phyloP scores from a whole-genome alignment of 1,140 invertebrate species.

The Plectus sambesii region DNA sequence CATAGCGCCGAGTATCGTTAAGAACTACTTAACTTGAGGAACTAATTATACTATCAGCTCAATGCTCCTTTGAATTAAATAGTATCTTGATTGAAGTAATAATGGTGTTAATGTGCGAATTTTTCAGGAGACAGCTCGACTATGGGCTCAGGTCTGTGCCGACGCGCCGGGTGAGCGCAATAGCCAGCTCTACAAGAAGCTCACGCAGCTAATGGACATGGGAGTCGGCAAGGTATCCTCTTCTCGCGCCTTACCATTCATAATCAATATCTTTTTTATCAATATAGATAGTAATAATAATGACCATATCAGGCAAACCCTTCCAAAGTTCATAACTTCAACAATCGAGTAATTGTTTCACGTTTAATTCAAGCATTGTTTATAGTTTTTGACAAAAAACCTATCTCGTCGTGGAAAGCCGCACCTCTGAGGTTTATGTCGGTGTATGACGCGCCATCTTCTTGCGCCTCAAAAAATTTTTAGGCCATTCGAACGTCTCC shows the following conservation, averaged over 20 bases:
- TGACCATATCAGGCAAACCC: too few species aligned
- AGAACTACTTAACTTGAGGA: conserved; percentile 1
- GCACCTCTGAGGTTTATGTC: conserved; percentile 2
- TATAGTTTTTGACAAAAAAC: too few species aligned
- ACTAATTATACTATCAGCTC: background rate
- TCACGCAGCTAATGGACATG: conserved; percentile 49
- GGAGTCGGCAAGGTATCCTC: conserved; percentile 49
- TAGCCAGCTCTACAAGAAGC: conserved; percentile 44
- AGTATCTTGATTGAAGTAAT: conserved; percentile 2
- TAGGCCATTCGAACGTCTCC: conserved; percentile 12
- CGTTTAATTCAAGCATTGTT: background rate
- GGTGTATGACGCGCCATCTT: too few species aligned
- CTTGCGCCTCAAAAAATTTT: background rate
- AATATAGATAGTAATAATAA: too few species aligned
- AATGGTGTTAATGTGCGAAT: conserved; percentile 11
- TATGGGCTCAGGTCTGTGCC: conserved; percentile 91
- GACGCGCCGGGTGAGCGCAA: conserved; percentile 42
- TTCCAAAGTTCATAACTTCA: too few species aligned
- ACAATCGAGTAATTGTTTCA: conserved; percentile 4
- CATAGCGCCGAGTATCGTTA: conserved; percentile 6
- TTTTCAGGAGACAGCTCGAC: conserved; percentile 63
- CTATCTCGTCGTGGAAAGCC: too few species aligned
- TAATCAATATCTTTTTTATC: too few species aligned
- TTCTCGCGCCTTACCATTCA: conserved; percentile 3
- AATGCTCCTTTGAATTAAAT: background rate